Base-by-base conservation (phyloP, 2,888 invertebrate genomes). In the Hypercompe scribonia region DNA sequence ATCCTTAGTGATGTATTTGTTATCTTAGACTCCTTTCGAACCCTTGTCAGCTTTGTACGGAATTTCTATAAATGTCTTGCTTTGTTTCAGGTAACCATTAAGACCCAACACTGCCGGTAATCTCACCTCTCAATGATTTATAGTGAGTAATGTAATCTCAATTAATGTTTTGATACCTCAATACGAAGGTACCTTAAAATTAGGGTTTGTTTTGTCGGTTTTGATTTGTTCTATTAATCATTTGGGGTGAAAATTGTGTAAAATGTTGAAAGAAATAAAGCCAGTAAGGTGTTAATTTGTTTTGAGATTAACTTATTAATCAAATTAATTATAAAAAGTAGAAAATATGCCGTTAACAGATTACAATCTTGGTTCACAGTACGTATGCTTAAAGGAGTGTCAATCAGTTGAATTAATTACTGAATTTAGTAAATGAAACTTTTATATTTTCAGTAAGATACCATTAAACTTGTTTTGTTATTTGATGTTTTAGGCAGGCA, bases 81-180 rank as follows among this genome's bases (percentile, higher is more conserved):
- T 81, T 83, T 83, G 84, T 84, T 84, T 54, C 84, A 84, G 84
- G 84, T 84, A 84, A 84, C 73, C 71, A 31, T 10, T 54, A 28
- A 68, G 36, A 54, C 61, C n/a, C 58, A 74, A 61, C 18, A 24
- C 46, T 18, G 21, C 50, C 33, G 13, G 67, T 79, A 80, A 84
- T 81, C 84, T 74, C 74, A 66, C 69, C 68, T 65, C 67, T 31
- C 15, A 75, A 70, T 76, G 80, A 84, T 77, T 83, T 78, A 79
- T 81, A 71, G 81, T 83, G 72, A 84, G 85, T 80, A 69, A 54
- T 69, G 67, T 81, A 83, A 81, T 75, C 81, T 76, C 77, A 66
- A 71, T 81, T 76, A 77, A 79, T 77, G 71, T 78, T 71, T 70
- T 61, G 64, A 63, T 71, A 54, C 66, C 75, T 21, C 39, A 28